A percentile compares a stretch with the other conserved stretches of the same genome.
These are phyloP conservation scores for Caenorhabditis angaria DNA, from an alignment of 2,888 invertebrate species.

Conservation along the genomic window DNA sequence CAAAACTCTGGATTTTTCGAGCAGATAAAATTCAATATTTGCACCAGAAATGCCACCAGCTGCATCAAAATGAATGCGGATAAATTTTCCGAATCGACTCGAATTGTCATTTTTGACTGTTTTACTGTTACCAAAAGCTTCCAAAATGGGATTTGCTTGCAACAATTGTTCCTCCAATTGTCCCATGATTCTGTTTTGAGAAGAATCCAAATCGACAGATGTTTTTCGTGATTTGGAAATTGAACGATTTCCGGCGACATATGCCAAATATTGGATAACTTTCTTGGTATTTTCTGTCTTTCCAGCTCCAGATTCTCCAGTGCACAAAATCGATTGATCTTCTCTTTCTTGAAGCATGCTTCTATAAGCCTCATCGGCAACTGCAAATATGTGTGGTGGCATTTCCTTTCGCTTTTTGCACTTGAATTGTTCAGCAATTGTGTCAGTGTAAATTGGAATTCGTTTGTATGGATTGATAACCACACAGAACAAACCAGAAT, in stretches of 20 bases:
- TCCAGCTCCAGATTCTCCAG: constrained; percentile 98
- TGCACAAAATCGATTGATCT: constrained; percentile 98
- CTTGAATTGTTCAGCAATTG: constrained; percentile 98
- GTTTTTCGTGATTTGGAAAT: constrained; percentile 21
- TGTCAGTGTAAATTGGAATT: constrained; percentile 97
- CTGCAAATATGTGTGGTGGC: constrained; percentile 99
- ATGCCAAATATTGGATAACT: constrained; percentile 99
- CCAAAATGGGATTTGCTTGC: constrained; percentile 98
- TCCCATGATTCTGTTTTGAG: constrained; percentile 75
- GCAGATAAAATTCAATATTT: constrained; percentile 97
- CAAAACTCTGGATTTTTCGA: constrained; percentile 98
- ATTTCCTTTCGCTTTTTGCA: constrained; percentile 85
- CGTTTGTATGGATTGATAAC: constrained; percentile 96
- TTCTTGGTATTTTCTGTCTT: constrained; percentile 99
- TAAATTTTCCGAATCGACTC: constrained; percentile 99
- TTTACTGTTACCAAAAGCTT: constrained; percentile 99
- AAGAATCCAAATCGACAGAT: constrained; percentile 43
- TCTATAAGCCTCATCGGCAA: constrained; percentile 97
- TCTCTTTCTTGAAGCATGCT: constrained; percentile 99
- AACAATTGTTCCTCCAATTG: constrained; percentile 97
- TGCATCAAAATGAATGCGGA: constrained; percentile 98
- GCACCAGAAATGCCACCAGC: constrained; percentile 99
- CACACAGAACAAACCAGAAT: constrained; percentile 99
- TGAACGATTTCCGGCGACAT: constrained; percentile 85
- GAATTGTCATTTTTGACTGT: constrained; percentile 99